A percentile compares a stretch with the other conserved stretches of the same genome.
Evolutionary conservation across 2,888 invertebrate genomes (phyloP).

Genomic region (Lathronympha strigana): DNA sequence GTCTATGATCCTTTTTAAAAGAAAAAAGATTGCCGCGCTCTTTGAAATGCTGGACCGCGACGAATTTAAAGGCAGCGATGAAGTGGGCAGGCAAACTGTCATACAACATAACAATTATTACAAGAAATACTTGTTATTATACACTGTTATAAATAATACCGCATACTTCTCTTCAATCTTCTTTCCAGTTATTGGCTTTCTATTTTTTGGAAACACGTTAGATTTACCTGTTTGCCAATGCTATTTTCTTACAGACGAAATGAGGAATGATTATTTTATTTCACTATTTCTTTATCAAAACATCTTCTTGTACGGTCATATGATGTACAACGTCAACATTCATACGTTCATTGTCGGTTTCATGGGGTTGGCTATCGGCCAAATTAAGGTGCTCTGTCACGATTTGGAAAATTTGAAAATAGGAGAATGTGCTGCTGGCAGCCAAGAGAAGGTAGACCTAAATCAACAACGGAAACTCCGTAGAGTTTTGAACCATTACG

Average conservation of each 20-base stretch:
- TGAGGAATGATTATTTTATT: slow-evolving; percentile 56
- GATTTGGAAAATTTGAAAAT: slow-evolving; percentile 57
- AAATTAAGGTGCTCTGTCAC: slow-evolving; percentile 60
- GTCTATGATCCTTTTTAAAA: slow-evolving; percentile 59
- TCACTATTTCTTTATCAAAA: slow-evolving; percentile 65
- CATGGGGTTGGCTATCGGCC: slow-evolving; percentile 58
- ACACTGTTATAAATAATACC: slow-evolving; percentile 52
- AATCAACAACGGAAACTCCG: slow-evolving; percentile 48
- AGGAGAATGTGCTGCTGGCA: slow-evolving; percentile 43
- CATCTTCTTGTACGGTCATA: slow-evolving; percentile 66
- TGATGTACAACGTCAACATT: slow-evolving; percentile 66
- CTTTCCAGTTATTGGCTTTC: slow-evolving; percentile 54
- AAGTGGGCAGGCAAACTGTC: slow-evolving; percentile 53
- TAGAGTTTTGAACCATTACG: slow-evolving; percentile 59
- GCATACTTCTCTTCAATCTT: slow-evolving; percentile 55
- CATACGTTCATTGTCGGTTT: slow-evolving; percentile 68
- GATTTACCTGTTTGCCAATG: slow-evolving; percentile 70
- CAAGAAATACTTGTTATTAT: slow-evolving; percentile 54
- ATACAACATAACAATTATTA: slow-evolving; percentile 52
- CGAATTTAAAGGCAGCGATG: slow-evolving; percentile 57
- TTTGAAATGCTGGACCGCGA: slow-evolving; percentile 64
- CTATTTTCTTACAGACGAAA: slow-evolving; percentile 64
- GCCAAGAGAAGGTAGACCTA: slow-evolving; percentile 42
- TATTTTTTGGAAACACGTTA: slow-evolving; percentile 53
- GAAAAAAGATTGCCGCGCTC: slow-evolving; percentile 56